Conservation (phyloP, 2,113 vertebrate species). For the Athene cunicularia region DNA sequence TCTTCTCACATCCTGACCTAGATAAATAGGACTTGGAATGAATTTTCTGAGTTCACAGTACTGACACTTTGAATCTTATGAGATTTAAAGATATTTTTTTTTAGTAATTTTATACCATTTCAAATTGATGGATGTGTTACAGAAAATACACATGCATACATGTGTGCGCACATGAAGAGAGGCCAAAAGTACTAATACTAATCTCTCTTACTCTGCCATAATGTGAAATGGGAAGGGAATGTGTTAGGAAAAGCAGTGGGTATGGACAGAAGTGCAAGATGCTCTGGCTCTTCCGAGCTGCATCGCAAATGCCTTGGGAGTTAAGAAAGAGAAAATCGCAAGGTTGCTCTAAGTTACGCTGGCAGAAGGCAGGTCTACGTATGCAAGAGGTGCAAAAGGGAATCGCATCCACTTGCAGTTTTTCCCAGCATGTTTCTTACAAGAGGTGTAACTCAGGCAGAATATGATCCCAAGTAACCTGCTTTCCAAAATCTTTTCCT, state of each 20-base stretch:
- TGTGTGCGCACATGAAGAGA: background rate
- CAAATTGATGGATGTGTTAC: background rate
- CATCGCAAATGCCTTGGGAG: background rate
- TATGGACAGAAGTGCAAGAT: constrained; percentile 3
- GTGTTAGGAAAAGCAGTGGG: background rate
- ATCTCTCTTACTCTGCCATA: background rate
- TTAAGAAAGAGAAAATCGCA: background rate
- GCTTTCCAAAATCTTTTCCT: background rate
- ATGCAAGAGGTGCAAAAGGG: background rate
- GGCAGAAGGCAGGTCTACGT: background rate
- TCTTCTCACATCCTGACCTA: constrained; percentile 29
- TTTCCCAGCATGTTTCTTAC: background rate
- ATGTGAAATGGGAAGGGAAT: background rate
- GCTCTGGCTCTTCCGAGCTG: background rate
- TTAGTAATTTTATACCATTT: background rate
- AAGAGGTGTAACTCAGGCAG: background rate
- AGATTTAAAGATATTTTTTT: background rate
- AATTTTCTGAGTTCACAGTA: constrained; percentile 13
- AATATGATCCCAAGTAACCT: background rate
- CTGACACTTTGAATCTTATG: background rate
- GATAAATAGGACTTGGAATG: constrained; percentile 50
- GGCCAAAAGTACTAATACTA: background rate
- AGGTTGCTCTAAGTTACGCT: background rate
- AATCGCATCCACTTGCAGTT: background rate
- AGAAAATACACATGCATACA: background rate